These are phyloP conservation scores for Papilio polytes DNA, from an alignment of 1,140 invertebrate genomes.

Conservation along the genomic window DNA sequence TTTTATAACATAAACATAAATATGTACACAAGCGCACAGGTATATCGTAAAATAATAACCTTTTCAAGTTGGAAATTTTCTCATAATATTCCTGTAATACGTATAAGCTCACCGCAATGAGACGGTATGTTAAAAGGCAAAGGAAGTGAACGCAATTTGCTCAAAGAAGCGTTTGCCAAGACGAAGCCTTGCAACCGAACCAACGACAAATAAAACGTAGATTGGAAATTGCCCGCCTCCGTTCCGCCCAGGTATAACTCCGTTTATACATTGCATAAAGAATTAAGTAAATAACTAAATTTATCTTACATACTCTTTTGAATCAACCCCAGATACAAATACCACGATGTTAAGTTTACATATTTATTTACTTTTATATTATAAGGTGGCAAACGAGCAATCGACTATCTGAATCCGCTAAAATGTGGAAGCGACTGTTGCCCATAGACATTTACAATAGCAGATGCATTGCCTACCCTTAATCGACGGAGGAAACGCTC, in stretches of 20 bases:
- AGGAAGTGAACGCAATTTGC: conserved; percentile 51
- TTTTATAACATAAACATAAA: neutral
- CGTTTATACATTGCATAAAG: neutral
- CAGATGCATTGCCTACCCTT: too few species aligned
- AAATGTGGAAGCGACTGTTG: too few species aligned
- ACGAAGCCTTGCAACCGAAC: conserved; percentile 51
- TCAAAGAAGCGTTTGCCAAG: conserved; percentile 41
- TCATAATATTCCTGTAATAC: conserved; percentile 25
- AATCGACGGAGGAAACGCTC: too few species aligned
- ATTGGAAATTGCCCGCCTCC: conserved; percentile 50
- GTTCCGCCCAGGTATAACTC: conserved; percentile 26
- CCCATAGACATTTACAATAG: too few species aligned
- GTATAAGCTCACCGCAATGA: conserved; percentile 31
- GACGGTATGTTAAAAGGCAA: conserved; percentile 43
- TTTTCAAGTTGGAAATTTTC: neutral
- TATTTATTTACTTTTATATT: too few species aligned
- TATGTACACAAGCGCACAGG: neutral
- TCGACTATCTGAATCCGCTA: too few species aligned
- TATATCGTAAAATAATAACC: neutral
- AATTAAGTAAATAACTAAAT: conserved; percentile 8
- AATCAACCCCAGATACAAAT: neutral
- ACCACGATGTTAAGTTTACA: neutral
- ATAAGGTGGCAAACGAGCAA: too few species aligned
- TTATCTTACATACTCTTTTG: neutral
- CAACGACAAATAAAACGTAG: conserved; percentile 45